Base-by-base conservation (phyloP, 2,888 invertebrate genomes). In the Pterostichus niger region DNA sequence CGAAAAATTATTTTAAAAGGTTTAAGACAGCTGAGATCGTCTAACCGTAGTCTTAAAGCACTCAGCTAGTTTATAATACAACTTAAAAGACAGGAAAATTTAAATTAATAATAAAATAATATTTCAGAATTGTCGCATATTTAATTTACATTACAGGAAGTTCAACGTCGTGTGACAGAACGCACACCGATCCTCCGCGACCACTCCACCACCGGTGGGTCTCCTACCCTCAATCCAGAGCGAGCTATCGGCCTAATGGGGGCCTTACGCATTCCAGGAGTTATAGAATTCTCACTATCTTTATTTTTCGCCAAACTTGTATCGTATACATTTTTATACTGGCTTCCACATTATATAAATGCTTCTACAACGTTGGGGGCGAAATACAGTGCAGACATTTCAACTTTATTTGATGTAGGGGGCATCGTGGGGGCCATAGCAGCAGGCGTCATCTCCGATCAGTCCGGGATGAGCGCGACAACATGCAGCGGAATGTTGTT, bases 241-340 rank as follows among this genome's bases (percentile, higher is more conserved):
- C 90, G 89, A 86, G 95, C 97, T 1, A 94, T 97, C 85, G 94
- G 96, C 40, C 95, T 97, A 86, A 85, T 93, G 0, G 93, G 93
- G 83, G 98, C 98, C 40, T 90, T 97, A 0, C 90, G 91, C 86
- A 98, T 98, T 87, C 98, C 98, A 0, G 98, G 98, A 40, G 99
- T 99, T 0, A 86, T 97, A 2, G 98, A 98, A 91, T 99, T 96
- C 91, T 97, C 98, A 0, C 89, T 98, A 59, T 97, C 97, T 59
- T 92, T 99, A 54, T 99, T 99, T 91, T 99, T 99, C 90, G 96
- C 98, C 11, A 99, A 99, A 90, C 93, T 99, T 52, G 98, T 99
- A 87, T 97, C 97, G 89, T 99, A 99, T 88, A 99, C 98, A 84
- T 99, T 99, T 91, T 93, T 99, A 73, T 99, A 96, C 89, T 99